phyloP scores from a whole-genome alignment of 2,113 vertebrate genomes.

The Xenus cinereus region DNA sequence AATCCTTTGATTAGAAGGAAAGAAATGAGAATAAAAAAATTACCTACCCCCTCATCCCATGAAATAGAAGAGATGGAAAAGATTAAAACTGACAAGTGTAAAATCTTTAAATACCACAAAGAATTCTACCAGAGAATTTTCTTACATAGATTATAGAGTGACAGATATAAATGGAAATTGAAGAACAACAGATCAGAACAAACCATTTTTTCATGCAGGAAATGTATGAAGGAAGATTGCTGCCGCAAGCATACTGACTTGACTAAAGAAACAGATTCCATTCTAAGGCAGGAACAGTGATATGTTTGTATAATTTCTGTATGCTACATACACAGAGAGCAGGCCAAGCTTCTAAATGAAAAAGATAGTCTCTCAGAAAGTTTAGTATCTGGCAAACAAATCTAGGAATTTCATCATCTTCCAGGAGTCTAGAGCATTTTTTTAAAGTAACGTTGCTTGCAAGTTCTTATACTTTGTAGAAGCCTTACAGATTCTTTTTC shows the following conservation, averaged over 20 bases:
- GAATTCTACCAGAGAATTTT: neutral
- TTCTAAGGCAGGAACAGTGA: neutral
- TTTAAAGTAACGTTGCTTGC: neutral
- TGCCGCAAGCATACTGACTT: neutral
- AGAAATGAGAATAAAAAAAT: conserved; percentile 26
- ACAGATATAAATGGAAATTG: conserved; percentile 5
- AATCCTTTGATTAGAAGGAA: conserved; percentile 15
- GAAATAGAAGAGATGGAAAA: conserved; percentile 43
- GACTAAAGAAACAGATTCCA: conserved; percentile 18
- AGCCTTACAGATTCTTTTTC: conserved; percentile 1
- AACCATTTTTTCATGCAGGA: conserved; percentile 43
- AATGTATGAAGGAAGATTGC: conserved; percentile 25
- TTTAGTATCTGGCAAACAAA: neutral
- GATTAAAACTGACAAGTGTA: conserved; percentile 50
- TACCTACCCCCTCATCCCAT: neutral
- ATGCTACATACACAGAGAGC: neutral
- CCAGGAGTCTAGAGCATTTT: neutral
- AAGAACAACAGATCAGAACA: conserved; percentile 35
- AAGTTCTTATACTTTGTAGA: neutral
- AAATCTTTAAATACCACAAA: conserved; percentile 26
- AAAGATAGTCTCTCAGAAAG: neutral
- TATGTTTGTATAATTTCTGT: neutral
- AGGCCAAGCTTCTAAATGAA: neutral
- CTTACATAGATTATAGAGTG: neutral
- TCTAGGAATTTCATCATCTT: neutral